These are phyloP conservation scores for Sula dactylatra DNA, from an alignment of 2,113 vertebrate species.

Conservation along the genomic window DNA sequence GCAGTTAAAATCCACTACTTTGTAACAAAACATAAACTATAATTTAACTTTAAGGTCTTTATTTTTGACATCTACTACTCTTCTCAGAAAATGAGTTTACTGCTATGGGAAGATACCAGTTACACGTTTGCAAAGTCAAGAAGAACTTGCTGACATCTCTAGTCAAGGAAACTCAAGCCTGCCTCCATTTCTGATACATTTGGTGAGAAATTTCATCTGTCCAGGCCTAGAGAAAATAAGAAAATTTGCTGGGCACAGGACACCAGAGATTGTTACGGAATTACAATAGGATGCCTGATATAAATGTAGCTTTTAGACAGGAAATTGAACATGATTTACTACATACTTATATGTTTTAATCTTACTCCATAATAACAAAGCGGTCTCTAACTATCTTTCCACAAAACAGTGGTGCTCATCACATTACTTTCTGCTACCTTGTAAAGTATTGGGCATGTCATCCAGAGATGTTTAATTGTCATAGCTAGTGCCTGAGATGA, in stretches of 20 bases:
- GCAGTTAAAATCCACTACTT: not conserved
- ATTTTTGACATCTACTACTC: not conserved
- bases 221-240: not conserved
- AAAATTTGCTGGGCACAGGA: not conserved
- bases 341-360: not conserved
- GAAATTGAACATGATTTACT: not conserved
- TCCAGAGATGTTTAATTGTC: not conserved
- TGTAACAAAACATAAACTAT: not conserved
- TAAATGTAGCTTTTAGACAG: not conserved
- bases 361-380: not conserved
- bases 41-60: not conserved
- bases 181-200: not conserved
- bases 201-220: not conserved
- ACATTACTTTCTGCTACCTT: not conserved
- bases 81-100: not conserved
- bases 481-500: not conserved
- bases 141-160: not conserved
- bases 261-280: not conserved
- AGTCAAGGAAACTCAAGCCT: not conserved
- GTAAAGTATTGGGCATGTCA: not conserved
- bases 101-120: not conserved
- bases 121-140: not conserved
- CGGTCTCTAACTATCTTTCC: not conserved
- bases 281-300: not conserved
- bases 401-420: not conserved